These are phyloP conservation scores for Callipepla squamata DNA, from an alignment of 2,113 vertebrate genomes.

Conservation along the genomic window DNA sequence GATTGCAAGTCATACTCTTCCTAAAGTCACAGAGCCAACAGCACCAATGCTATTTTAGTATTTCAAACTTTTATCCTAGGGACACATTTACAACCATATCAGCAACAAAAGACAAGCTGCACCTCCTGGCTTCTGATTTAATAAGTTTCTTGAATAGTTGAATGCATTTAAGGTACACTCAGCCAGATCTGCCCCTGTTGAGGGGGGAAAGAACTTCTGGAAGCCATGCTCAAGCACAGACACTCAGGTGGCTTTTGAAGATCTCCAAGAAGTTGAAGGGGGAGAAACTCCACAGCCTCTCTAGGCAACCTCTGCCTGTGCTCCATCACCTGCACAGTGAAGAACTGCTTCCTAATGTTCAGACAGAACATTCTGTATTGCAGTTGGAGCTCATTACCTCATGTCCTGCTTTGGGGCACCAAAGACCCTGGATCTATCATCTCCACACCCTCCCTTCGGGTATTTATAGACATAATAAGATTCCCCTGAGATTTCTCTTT, in stretches of 20 bases:
- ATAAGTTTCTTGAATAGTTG: background rate
- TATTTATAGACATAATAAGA: background rate
- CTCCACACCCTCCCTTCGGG: background rate
- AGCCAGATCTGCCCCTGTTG: rapidly evolving
- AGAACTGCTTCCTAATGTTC: background rate
- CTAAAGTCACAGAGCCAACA: background rate
- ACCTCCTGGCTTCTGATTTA: background rate
- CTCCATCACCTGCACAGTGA: background rate
- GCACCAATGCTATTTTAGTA: background rate
- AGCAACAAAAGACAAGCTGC: background rate
- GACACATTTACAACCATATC: background rate
- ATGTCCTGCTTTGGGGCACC: background rate
- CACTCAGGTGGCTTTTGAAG: background rate
- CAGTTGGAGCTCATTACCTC: background rate
- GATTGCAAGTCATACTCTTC: background rate
- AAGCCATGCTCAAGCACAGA: background rate
- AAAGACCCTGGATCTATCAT: background rate
- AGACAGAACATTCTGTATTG: background rate
- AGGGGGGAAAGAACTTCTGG: background rate
- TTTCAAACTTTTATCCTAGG: background rate
- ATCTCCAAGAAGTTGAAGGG: background rate
- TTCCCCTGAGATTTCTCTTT: background rate
- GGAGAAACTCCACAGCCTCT: background rate
- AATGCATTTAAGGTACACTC: background rate
- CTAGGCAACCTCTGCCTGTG: background rate